phyloP scores from a whole-genome alignment of 2,888 invertebrate genomes.

The Phymatocera aterrima region DNA sequence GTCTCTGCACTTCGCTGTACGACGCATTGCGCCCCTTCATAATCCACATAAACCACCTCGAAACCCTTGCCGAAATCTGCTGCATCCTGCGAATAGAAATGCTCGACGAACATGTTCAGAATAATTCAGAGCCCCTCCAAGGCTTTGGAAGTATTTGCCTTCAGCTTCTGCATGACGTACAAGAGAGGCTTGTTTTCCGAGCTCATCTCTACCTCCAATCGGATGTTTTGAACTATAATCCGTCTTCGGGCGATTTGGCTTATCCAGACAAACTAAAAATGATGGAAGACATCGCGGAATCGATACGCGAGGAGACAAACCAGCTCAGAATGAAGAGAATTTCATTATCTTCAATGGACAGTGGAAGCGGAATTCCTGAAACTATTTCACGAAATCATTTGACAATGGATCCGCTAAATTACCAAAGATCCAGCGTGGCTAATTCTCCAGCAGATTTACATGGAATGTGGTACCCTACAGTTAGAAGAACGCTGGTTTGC shows the following conservation, averaged over 20 bases:
- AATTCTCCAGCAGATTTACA: constrained; percentile 96
- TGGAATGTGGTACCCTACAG: constrained; percentile 99
- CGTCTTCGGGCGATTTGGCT: constrained; percentile 96
- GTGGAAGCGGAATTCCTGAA: constrained; percentile 57
- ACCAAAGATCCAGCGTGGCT: constrained; percentile 68
- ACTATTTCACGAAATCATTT: constrained; percentile 59
- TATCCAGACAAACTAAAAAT: constrained; percentile 98
- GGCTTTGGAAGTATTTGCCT: constrained; percentile 88
- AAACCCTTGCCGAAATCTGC: constrained; percentile 97
- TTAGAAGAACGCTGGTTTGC: constrained; percentile 94
- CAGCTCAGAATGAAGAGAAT: constrained; percentile 68
- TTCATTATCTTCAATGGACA: constrained; percentile 67
- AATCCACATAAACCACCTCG: constrained; percentile 97
- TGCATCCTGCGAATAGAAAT: constrained; percentile 94
- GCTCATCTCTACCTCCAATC: constrained; percentile 95
- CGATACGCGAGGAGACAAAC: constrained; percentile 68
- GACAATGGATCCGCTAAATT: constrained; percentile 63
- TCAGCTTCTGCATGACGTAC: constrained; percentile 94
- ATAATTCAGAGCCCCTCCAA: constrained; percentile 84
- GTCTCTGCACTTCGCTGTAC: constrained; percentile 91
- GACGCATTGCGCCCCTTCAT: constrained; percentile 95
- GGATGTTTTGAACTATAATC: constrained; percentile 91
- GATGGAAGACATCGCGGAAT: constrained; percentile 88
- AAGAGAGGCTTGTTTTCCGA: constrained; percentile 96
- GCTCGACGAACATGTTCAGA: constrained; percentile 92